Conservation (phyloP, 2,113 vertebrate species). For the Catharus fuscescens region DNA sequence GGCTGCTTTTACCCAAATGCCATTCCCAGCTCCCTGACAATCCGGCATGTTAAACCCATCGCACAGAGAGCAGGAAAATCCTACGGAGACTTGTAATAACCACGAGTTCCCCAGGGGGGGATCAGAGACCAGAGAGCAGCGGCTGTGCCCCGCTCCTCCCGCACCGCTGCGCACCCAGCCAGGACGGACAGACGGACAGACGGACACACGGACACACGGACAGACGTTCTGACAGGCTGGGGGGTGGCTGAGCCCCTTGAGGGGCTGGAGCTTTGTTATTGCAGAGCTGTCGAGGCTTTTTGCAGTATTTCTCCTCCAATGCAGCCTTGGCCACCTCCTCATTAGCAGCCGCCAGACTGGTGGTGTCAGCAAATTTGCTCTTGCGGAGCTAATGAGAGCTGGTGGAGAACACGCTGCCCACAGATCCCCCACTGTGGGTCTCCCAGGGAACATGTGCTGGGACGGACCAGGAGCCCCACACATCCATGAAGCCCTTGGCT, state of each 20-base stretch:
- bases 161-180: not conserved
- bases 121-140: not conserved
- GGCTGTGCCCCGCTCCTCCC: not conserved
- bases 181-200: not conserved
- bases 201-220: not conserved
- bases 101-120: not conserved
- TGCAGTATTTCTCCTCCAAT: not conserved
- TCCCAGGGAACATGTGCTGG: not conserved
- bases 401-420: not conserved
- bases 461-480: rapidly evolving
- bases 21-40: not conserved
- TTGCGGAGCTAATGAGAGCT: not conserved
- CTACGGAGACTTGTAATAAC: not conserved
- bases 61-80: not conserved
- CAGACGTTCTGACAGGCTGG: not conserved
- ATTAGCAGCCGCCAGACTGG: not conserved
- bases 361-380: not conserved
- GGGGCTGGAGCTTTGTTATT: not conserved
- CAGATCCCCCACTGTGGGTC: not conserved
- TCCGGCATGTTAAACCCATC: not conserved
- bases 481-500: rapidly evolving
- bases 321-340: not conserved
- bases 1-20: not conserved
- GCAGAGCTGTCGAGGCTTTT: not conserved
- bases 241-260: not conserved